Percentiles rank a stretch among this genome's conserved stretches.
These are phyloP conservation scores for Aurelia coerulea DNA, from an alignment of 30 jellyfish, hydroid and myxozoan genomes.

Conservation along the genomic window DNA sequence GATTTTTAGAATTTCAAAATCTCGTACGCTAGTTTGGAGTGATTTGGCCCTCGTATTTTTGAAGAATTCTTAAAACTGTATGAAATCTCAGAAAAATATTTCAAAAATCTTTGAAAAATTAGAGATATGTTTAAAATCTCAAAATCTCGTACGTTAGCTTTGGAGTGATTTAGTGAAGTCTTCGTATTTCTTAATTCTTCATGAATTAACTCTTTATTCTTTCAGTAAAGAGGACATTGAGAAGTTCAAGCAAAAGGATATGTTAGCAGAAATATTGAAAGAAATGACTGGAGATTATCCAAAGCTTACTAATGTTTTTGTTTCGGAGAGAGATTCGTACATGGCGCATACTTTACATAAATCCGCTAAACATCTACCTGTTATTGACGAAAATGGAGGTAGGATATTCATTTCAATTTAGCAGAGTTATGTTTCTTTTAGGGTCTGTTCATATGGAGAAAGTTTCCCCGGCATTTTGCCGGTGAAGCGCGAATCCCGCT, in stretches of 20 bases:
- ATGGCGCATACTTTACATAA: conserved; percentile 81
- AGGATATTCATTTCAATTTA: not conserved
- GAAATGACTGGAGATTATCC: conserved; percentile 99
- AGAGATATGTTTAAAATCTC: no score
- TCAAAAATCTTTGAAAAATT: no score
- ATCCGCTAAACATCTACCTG: conserved; percentile 69
- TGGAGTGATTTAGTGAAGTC: no score
- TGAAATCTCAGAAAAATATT: no score
- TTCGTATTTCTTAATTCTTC: not conserved
- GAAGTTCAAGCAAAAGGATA: conserved; percentile 92
- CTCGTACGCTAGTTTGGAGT: no score
- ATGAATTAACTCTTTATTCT: not conserved
- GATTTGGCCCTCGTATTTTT: no score
- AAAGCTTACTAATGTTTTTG: conserved; percentile 85
- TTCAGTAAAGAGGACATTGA: conserved; percentile 94
- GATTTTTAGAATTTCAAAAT: no score
- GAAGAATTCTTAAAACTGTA: no score
- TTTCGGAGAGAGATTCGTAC: conserved; percentile 85
- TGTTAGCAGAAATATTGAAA: conserved; percentile 93
- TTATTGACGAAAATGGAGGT: conserved; percentile 78
- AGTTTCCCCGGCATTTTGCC: not conserved
- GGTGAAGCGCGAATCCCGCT: not conserved
- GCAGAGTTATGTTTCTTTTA: not conserved
- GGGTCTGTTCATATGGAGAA: no score
- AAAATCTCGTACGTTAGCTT: no score